Conservation (phyloP, 2,113 vertebrate genomes). For the Melanerpes aurifrons region DNA sequence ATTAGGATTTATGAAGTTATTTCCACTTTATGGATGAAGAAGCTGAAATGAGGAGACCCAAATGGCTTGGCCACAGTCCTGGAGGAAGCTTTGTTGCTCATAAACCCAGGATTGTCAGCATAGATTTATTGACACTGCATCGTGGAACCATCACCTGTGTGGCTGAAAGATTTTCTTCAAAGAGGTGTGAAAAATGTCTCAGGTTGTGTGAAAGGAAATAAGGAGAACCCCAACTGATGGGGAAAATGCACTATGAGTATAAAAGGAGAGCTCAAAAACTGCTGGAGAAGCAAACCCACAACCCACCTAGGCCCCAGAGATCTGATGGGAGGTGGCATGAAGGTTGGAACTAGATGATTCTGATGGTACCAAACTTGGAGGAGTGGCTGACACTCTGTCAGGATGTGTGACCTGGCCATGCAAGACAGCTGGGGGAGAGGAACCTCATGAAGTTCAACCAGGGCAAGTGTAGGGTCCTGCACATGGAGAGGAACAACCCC, state of each 20-base stretch:
- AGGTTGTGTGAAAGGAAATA: background rate
- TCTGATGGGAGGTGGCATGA: background rate
- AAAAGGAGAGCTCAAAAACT: background rate
- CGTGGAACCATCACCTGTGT: accelerated
- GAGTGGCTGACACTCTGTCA: too few species aligned
- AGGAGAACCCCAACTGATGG: background rate
- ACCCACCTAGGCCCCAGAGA: too few species aligned
- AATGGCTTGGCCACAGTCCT: background rate
- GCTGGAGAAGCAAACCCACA: background rate
- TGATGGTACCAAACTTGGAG: background rate
- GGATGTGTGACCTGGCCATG: too few species aligned
- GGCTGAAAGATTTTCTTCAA: background rate
- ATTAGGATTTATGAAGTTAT: background rate
- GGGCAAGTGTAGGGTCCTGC: too few species aligned
- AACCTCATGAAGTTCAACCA: background rate
- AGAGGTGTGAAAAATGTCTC: too few species aligned
- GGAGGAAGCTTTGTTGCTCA: background rate
- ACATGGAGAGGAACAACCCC: too few species aligned
- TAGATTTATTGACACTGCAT: accelerated
- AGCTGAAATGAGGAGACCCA: background rate
- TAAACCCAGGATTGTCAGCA: background rate
- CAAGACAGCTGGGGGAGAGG: background rate
- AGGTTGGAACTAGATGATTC: background rate
- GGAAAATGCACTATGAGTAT: accelerated
- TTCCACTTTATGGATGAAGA: background rate